Percentiles rank a stretch among this genome's conserved stretches.
Evolutionary conservation across 2,888 invertebrate genomes (phyloP).

Genomic region (Tromatobia lineatoria): DNA sequence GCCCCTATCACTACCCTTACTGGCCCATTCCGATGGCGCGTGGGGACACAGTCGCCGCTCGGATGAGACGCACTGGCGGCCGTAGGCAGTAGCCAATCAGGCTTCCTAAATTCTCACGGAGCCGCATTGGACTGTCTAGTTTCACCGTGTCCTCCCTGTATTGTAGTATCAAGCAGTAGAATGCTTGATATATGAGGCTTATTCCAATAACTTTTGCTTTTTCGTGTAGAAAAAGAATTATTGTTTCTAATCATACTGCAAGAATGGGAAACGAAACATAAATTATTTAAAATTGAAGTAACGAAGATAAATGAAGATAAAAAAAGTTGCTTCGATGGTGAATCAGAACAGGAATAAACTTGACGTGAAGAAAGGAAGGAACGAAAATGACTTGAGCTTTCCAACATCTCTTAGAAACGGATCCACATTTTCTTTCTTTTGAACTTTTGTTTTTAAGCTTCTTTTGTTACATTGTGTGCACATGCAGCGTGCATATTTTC

Average conservation of each 20-base stretch:
- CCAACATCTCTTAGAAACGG: slow-evolving; percentile 10
- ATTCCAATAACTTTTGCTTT: background rate
- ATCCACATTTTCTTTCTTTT: background rate
- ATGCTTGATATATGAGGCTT: background rate
- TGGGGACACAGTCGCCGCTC: too few species aligned
- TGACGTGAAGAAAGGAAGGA: background rate
- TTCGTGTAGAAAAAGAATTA: slow-evolving; percentile 7
- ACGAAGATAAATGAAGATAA: background rate
- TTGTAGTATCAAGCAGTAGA: background rate
- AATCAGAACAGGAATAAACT: background rate
- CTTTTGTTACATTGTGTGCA: slow-evolving; percentile 30
- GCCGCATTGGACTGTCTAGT: too few species aligned
- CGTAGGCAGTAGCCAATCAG: too few species aligned
- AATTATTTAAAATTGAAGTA: background rate
- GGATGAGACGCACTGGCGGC: too few species aligned
- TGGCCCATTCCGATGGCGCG: too few species aligned
- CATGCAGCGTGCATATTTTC: slow-evolving; percentile 3
- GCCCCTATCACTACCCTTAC: too few species aligned
- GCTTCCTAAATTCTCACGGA: too few species aligned
- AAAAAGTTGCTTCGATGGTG: background rate
- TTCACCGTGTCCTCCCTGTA: too few species aligned
- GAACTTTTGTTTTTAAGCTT: slow-evolving; percentile 8
- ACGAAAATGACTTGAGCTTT: slow-evolving; percentile 4
- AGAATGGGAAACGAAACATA: background rate
- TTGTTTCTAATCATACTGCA: background rate